These are phyloP conservation scores for Endotricha flammealis DNA, from an alignment of 2,888 invertebrate genomes.

Conservation along the genomic window DNA sequence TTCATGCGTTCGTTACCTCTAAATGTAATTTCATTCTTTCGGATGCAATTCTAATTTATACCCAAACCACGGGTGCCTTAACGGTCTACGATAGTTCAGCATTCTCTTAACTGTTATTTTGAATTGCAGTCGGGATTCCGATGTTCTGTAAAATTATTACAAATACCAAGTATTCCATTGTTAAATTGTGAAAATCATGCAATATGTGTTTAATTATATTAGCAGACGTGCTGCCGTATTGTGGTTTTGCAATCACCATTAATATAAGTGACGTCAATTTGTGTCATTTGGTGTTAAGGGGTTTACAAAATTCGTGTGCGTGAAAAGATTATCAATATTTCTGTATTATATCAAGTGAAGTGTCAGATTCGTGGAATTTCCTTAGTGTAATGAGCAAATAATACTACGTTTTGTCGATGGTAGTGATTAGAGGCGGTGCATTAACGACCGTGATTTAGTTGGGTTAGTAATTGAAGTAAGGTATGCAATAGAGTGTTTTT, in stretches of 20 bases:
- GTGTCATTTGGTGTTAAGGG: conserved; percentile 45
- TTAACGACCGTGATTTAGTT: conserved; percentile 65
- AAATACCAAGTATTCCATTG: conserved; percentile 26
- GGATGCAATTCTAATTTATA: conserved; percentile 35
- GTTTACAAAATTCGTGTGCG: conserved; percentile 36
- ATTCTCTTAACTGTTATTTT: conserved; percentile 21
- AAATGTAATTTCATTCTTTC: conserved; percentile 55
- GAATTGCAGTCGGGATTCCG: conserved; percentile 27
- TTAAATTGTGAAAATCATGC: conserved; percentile 59
- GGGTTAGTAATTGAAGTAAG: conserved; percentile 63
- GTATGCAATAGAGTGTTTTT: conserved; percentile 54
- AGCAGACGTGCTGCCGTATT: conserved; percentile 48
- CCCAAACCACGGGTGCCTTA: conserved; percentile 14
- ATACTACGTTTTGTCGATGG: conserved; percentile 60
- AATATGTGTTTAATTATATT: conserved; percentile 58
- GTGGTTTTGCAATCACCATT: conserved; percentile 44
- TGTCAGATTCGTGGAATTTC: conserved; percentile 74
- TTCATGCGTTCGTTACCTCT: conserved; percentile 57
- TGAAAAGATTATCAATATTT: conserved; percentile 32
- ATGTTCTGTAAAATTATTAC: conserved; percentile 18
- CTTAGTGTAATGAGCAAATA: conserved; percentile 56
- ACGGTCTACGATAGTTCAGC: conserved; percentile 26
- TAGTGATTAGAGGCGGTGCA: conserved; percentile 71
- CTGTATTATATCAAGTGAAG: conserved; percentile 34
- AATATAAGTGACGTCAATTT: conserved; percentile 37